phyloP scores from a whole-genome alignment of 2,888 invertebrate genomes.

The Auanema freiburgensis region DNA sequence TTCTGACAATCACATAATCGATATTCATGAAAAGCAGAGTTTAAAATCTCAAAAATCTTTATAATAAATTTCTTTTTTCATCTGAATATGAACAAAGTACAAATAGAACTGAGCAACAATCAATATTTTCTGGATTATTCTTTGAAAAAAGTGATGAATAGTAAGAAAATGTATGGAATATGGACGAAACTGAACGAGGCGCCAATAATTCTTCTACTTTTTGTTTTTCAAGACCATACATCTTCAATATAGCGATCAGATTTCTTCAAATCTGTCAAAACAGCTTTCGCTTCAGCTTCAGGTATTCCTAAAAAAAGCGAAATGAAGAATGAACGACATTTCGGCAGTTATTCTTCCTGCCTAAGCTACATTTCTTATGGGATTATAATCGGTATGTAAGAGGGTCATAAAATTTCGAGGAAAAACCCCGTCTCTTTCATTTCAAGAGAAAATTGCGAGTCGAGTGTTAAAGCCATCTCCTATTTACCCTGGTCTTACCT shows the following conservation, averaged over 20 bases:
- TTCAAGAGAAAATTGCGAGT: neutral
- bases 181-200: neutral
- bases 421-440: neutral
- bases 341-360: no score
- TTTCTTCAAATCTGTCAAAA: conserved; percentile 64
- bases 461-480: no score
- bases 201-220: conserved; percentile 1
- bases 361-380: no score
- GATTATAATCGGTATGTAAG: neutral
- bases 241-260: conserved; percentile 66
- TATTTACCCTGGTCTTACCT: no score
- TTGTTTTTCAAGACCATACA: conserved; percentile 63
- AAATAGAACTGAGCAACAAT: neutral
- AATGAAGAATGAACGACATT: conserved; percentile 1
- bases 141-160: no score
- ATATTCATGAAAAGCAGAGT: no score
- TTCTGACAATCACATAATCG: no score
- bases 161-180: no score
- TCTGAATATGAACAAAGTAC: neutral
- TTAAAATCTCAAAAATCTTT: no score
- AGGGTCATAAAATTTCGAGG: neutral
- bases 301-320: conserved; percentile 5
- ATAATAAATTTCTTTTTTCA: no score
- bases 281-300: conserved; percentile 60
- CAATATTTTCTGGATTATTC: neutral